Base-by-base conservation (phyloP, 2,113 vertebrate species). In the Rhagologus leucostigma region DNA sequence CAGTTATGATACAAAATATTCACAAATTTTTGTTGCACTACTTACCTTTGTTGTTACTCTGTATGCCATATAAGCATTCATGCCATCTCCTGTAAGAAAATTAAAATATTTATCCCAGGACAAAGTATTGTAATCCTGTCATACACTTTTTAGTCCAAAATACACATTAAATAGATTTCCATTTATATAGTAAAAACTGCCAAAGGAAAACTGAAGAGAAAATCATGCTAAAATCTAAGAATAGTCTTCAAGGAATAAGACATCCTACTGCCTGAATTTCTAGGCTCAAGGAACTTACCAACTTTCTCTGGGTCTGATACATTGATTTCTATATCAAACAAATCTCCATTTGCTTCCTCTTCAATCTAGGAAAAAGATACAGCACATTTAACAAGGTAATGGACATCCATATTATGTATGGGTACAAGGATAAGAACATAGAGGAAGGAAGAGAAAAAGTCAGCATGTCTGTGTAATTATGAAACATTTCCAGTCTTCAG, bases 241-340 rank as follows among this genome's bases (percentile, higher is more conserved):
- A 46, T 16, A 41, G 24, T 77, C 13, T 83, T 67, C 74, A 94
- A 55, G 9, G 7, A 11, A 9, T 29, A 78, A 33, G 13, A 84
- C 2, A 69, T 22, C 26, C 50, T 60, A 52, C 7, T 13, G 63
- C 6, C 15, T 52, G 20, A 89, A 10, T 55, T 88, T 50, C 5
- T 32, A 67, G 10, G 23, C 9, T 69, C 24, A 37, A 80, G 18
- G 26, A 64, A 96, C 99, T 98, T 96, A 99, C 99, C 99, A 24
- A 99, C 98, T 99, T 99, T 99, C 97, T 99, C 99, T 26, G 99
- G 99, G 93, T 99, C 99, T n/a, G 99, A 99, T 79, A 99, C 99
- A 16, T 98, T 98, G 95, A 99, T 99, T 97, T 99, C 97, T 95
- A 99, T 98, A 98, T 99, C 99, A 96, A 99, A 99, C 14, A 97